Percentiles rank a stretch among this genome's conserved stretches.
Evolutionary conservation across 2,797 vertebrate genomes (phyloP).

Genomic region (Tokudaia muenninki): DNA sequence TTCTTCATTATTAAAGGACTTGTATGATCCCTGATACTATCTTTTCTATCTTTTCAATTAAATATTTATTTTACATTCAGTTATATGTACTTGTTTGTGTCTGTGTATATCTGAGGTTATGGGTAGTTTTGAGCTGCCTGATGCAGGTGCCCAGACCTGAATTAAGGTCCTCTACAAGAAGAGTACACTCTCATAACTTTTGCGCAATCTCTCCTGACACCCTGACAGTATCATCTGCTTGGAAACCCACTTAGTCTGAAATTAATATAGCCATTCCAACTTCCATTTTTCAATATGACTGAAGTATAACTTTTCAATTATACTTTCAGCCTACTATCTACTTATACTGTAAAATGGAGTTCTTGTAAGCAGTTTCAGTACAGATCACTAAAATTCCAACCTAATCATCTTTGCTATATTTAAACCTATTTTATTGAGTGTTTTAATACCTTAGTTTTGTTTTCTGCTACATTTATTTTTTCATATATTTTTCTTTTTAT

Average conservation of each 20-base stretch:
- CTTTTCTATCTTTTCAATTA: neutral
- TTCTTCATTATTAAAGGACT: neutral
- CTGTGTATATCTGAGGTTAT: neutral
- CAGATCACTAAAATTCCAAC: neutral
- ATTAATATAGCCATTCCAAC: neutral
- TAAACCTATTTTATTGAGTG: neutral
- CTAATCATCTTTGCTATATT: neutral
- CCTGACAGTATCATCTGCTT: neutral
- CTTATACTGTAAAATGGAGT: neutral
- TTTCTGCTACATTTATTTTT: neutral
- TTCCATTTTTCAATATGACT: neutral
- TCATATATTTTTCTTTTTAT: neutral
- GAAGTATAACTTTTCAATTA: neutral
- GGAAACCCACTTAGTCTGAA: neutral
- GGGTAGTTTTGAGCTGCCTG: neutral
- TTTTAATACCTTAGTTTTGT: slow-evolving; percentile 29
- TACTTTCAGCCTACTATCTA: neutral
- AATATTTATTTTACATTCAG: neutral
- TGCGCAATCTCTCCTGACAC: neutral
- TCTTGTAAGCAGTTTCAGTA: neutral
- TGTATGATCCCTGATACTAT: neutral
- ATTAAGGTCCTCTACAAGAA: neutral
- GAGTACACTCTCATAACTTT: neutral
- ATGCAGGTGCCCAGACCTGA: neutral
- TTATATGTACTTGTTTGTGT: neutral